Percentiles rank a stretch among this genome's conserved stretches.
These are phyloP conservation scores for Ethmia dodecea DNA, from an alignment of 2,888 invertebrate species.

Conservation along the genomic window DNA sequence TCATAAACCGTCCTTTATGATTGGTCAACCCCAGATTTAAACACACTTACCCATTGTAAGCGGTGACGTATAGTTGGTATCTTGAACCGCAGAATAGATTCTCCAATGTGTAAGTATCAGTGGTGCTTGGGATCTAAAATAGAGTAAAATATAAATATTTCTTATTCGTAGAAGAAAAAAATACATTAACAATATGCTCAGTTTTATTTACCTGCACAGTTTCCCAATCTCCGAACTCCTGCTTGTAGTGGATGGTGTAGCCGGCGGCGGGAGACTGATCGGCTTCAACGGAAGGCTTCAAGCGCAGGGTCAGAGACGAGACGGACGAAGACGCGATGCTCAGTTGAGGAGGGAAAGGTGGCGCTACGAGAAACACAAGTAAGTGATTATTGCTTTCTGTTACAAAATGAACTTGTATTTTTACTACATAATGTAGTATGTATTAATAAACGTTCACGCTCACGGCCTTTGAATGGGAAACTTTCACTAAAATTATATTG, in stretches of 20 bases:
- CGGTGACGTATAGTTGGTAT: conserved; percentile 95
- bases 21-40: no score
- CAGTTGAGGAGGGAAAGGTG: conserved; percentile 70
- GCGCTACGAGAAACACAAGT: conserved; percentile 36
- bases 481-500: no score
- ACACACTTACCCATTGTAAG: conserved; percentile 92
- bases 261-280: conserved; percentile 94
- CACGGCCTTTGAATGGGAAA: no score
- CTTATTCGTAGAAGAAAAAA: no score
- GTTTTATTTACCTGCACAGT: conserved; percentile 80
- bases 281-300: conserved; percentile 79
- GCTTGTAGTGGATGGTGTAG: conserved; percentile 94
- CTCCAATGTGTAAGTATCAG: conserved; percentile 90
- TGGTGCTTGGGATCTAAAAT: conserved; percentile 81
- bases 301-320: conserved; percentile 66
- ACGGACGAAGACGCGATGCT: conserved; percentile 72
- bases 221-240: conserved; percentile 97
- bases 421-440: no score
- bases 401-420: no score
- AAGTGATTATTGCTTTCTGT: no score
- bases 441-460: no score
- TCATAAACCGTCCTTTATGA: no score
- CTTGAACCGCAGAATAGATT: conserved; percentile 94
- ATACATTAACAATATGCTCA: not conserved
- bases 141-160: no score